phyloP scores from a whole-genome alignment of 2,888 invertebrate genomes.

The Uropetala carovei region DNA sequence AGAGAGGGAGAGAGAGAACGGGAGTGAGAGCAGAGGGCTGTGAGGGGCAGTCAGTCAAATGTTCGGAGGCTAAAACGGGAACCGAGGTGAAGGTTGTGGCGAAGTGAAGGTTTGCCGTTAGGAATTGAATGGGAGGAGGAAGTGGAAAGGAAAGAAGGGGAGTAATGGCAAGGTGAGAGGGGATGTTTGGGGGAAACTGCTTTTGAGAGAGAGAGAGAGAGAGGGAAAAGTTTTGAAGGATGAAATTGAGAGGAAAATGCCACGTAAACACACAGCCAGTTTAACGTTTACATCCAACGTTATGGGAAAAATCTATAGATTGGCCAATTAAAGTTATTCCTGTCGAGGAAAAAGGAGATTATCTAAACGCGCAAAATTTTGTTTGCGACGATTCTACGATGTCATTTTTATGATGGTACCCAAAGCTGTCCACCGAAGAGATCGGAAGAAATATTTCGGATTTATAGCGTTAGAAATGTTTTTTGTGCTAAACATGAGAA shows the following conservation, averaged over 20 bases:
- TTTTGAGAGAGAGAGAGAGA: neutral
- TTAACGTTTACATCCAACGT: too few relatives aligned
- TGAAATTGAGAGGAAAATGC: neutral
- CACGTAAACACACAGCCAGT: neutral
- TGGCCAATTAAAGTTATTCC: too few relatives aligned
- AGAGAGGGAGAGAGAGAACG: neutral
- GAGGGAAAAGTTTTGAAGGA: neutral
- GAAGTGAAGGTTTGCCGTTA: neutral
- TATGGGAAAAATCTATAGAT: too few relatives aligned
- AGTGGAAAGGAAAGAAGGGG: neutral
- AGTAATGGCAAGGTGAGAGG: conserved; percentile 1
- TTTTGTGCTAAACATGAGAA: too few relatives aligned
- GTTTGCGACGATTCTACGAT: too few relatives aligned
- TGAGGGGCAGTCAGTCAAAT: conserved; percentile 17
- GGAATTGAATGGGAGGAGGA: neutral
- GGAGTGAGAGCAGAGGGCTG: neutral
- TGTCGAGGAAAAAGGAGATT: too few relatives aligned
- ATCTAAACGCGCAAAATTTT: too few relatives aligned
- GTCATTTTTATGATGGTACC: too few relatives aligned
- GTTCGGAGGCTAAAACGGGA: conserved; percentile 53
- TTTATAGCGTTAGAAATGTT: too few relatives aligned
- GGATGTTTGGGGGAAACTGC: neutral
- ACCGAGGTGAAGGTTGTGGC: conserved; percentile 33
- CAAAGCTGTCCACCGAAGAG: too few relatives aligned
- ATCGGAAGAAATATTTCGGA: too few relatives aligned